Conservation (phyloP, 2,797 vertebrate species). For the Glyptemys insculpta region DNA sequence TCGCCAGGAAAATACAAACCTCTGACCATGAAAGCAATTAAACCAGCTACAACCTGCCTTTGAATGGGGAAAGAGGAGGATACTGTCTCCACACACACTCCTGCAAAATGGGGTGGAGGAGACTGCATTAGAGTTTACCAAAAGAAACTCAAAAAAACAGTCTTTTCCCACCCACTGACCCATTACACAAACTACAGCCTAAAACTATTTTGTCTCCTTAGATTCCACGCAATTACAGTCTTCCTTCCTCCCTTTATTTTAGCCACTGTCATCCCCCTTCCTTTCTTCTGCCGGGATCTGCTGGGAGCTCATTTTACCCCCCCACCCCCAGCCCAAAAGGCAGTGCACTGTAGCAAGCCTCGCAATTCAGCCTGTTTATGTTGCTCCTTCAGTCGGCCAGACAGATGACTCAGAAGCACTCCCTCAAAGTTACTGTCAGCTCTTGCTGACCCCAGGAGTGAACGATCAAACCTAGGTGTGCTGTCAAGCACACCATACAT, state of each 20-base stretch:
- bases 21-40: constrained; percentile 62
- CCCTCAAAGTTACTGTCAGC: constrained; percentile 26
- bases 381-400: not conserved
- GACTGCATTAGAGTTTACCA: constrained; percentile 7
- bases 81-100: constrained; percentile 49
- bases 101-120: constrained; percentile 16
- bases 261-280: not conserved
- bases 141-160: not conserved
- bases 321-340: not conserved
- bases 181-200: constrained; percentile 11
- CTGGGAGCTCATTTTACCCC: not conserved
- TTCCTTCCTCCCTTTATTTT: not conserved
- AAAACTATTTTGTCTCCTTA: not conserved
- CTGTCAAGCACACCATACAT: constrained; percentile 12
- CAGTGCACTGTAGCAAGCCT: not conserved
- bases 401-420: constrained; percentile 4
- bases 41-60: constrained; percentile 56
- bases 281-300: not conserved
- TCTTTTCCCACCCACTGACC: not conserved
- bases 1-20: constrained; percentile 58
- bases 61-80: constrained; percentile 27
- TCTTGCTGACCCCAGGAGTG: constrained; percentile 30
- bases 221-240: not conserved
- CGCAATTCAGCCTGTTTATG: not conserved
- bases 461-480: constrained; percentile 21